Evolutionary conservation across 1,140 invertebrate genomes (phyloP), one percentile per base, ranked within the genome.

Genomic region (Zaprionus lachaisei): DNA sequence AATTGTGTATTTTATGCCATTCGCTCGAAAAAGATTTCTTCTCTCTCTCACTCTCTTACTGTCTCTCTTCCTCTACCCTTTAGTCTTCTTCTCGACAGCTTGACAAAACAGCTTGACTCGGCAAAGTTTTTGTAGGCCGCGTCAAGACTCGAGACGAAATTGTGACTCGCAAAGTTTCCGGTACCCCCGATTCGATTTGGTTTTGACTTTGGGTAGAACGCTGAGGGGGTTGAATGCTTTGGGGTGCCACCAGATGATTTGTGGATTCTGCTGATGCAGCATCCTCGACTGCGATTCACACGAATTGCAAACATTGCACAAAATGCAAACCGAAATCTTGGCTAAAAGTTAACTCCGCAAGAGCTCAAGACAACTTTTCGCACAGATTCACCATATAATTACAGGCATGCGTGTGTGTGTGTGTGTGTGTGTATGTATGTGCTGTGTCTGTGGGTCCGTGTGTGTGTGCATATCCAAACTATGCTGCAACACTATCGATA

Each of bases 221-320:
- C 9, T 11, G 0, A 11, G 31, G 31, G 38, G 5, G 15, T 41
- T 2, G 38, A 9, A 9, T 41, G 38, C 38, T n/a, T 41, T 15
- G 41, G 41, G 17, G 41, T 47, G 41, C 41, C 41, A 47, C 41
- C 41, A 47, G 41, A 47, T 47, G 41, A 47, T 47, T 47, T 47
- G 41, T 47, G 41, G 41, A 47, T 54, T 54, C 24, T 54, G 51
- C 51, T 54, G 51, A 54, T 54, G 51, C 51, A 15, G 20, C 51
- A 54, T 9, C 26, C 41, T 47, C 41, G n/a, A 9, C n/a, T 47
- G 41, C 41, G 41, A 47, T 54, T 22, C 51, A 54, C 51, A 54
- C 51, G 24, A 54, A 54, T 24, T 54, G 51, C 51, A 54, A 54
- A 54, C 51, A 54, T 26, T 54, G 51, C 51, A 54, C 51, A 54